Conservation (phyloP, 2,797 vertebrate species). For the Leuciscus waleckii region DNA sequence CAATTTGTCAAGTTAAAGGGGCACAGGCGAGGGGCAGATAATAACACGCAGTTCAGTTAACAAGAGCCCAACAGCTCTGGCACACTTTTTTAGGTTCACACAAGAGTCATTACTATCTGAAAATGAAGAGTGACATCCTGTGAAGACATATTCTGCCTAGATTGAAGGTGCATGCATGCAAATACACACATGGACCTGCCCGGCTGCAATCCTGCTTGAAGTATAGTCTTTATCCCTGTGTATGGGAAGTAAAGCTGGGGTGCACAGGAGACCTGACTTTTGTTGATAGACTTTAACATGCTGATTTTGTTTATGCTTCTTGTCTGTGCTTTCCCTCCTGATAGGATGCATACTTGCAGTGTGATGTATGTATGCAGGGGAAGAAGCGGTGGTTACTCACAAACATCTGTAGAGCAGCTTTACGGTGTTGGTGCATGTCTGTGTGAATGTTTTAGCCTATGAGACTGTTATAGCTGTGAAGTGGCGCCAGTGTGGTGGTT, state of each 20-base stretch:
- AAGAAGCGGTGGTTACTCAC: slow-evolving; percentile 5
- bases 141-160: not conserved
- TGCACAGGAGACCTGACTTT: not conserved
- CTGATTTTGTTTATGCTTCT: slow-evolving; percentile 9
- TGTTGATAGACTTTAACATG: slow-evolving; percentile 15
- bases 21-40: slow-evolving; percentile 2
- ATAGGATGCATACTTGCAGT: slow-evolving; percentile 12
- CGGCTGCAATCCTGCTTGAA: not conserved
- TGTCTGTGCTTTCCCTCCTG: not conserved
- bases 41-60: not conserved
- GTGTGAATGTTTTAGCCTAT: not conserved
- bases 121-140: not conserved
- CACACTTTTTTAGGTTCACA: not conserved
- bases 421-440: not conserved
- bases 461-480: slow-evolving; percentile 22
- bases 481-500: slow-evolving; percentile 20
- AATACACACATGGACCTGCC: not conserved
- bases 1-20: not conserved
- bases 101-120: not conserved
- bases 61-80: slow-evolving; percentile 7
- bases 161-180: not conserved
- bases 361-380: slow-evolving; percentile 20
- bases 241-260: not conserved
- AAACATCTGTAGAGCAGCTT: slow-evolving; percentile 35
- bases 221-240: not conserved